These are phyloP conservation scores for Chrysomallon squamiferum DNA, from an alignment of 1,140 invertebrate species.

Conservation along the genomic window DNA sequence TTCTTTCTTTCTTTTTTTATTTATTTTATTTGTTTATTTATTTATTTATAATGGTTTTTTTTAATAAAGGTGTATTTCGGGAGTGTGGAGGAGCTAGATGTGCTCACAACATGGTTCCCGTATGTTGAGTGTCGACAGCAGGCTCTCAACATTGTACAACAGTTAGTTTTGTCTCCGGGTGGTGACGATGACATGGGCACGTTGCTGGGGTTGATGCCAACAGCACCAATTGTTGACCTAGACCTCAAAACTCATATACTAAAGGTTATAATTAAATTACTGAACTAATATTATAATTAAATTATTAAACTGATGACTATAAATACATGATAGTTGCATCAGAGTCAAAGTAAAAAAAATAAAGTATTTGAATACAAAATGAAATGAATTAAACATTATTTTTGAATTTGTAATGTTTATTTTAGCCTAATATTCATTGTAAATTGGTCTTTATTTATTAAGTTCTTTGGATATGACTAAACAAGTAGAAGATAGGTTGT, in stretches of 20 bases:
- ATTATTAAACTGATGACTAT: background rate
- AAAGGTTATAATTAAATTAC: conserved; percentile 68
- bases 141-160: conserved; percentile 77
- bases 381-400: too few species aligned
- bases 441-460: too few species aligned
- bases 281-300: background rate
- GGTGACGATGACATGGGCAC: conserved; percentile 96
- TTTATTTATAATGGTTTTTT: too few species aligned
- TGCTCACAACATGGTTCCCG: conserved; percentile 87
- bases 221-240: conserved; percentile 78
- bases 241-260: conserved; percentile 89
- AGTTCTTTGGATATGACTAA: too few species aligned
- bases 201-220: conserved; percentile 88
- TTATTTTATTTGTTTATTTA: too few species aligned
- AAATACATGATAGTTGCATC: background rate
- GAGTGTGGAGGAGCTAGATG: conserved; percentile 91
- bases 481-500: too few species aligned
- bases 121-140: conserved; percentile 82
- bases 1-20: too few species aligned
- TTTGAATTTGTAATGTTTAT: too few species aligned
- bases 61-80: conserved; percentile 75
- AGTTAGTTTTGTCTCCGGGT: conserved; percentile 86
- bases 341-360: too few species aligned
- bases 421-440: too few species aligned
- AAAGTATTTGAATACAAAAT: too few species aligned